Evolutionary conservation across 2,888 invertebrate species (phyloP), one percentile per base, ranked within the genome.

Genomic region (Cacoxenus indagator): DNA sequence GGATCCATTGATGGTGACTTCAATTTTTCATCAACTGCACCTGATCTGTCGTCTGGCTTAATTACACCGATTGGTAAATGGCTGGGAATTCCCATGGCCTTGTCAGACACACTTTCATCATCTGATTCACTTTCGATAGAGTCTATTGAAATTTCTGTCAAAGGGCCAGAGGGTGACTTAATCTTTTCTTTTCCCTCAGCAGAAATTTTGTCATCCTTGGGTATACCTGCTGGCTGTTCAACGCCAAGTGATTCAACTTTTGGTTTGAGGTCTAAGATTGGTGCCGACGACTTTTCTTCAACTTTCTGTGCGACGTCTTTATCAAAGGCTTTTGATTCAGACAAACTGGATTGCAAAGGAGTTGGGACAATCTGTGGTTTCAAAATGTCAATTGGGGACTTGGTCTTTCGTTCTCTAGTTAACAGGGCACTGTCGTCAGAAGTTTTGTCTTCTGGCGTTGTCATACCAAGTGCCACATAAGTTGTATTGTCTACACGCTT

Each of bases 201-300:
- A 9, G 24, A 29, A 62, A 69, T 48, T 51, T 68, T 37, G 45
- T 57, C 22, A 37, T 17, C 55, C 64, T n/a, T 70, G 46, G 6
- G 51, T 59, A 55, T 29, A 55, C 9, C 59, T 65, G 22, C 31
- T 17, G 59, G 51, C 24, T 43, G 11, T 14, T n/a, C 46, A 37
- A 26, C 31, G 17, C 17, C 70, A n/a, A 68, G 24, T 37, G 68
- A 68, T 17, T 65, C 69, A 54, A 69, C 69, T 45, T 14, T 43
- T 3, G 55, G 55, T 31, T 65, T 65, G 2, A 29, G 8, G 11
- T 11, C 17, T 45, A 59, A 57, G 48, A 59, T 45, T n/a, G 66
- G 66, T 0, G 66, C 57, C 45, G 19, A 37, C 4, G 45, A 46
- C 3, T 59, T 67, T 11, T 43, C 48, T 45, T 67, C 66, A 9